Conservation (phyloP, 2,888 invertebrate genomes). For the Melinaea marsaeus region DNA sequence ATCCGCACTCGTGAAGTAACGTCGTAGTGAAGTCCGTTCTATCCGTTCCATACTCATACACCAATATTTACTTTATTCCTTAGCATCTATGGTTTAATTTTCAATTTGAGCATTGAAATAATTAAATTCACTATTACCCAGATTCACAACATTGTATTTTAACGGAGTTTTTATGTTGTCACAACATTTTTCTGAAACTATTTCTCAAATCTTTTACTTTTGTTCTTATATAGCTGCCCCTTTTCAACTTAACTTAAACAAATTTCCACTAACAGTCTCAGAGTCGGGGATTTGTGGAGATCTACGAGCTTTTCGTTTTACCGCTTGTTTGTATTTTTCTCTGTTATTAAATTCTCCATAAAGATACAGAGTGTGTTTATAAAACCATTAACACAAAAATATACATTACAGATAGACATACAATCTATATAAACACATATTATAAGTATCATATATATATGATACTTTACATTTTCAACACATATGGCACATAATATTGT, state of each 20-base stretch:
- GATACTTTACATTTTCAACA: too few species aligned
- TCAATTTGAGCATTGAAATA: too few species aligned
- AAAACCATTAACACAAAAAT: not conserved
- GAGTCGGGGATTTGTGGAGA: constrained; percentile 64
- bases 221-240: constrained; percentile 54
- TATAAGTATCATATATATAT: too few species aligned
- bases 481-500: too few species aligned
- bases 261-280: constrained; percentile 71
- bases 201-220: constrained; percentile 64
- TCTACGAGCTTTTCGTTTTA: constrained; percentile 64
- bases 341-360: constrained; percentile 21
- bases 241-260: constrained; percentile 70
- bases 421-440: too few species aligned
- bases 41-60: not conserved
- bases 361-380: constrained; percentile 13
- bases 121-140: too few species aligned
- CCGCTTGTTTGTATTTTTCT: constrained; percentile 45
- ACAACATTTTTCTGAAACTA: constrained; percentile 34
- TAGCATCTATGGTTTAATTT: too few species aligned
- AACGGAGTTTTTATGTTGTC: not conserved
- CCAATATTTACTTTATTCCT: too few species aligned
- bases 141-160: too few species aligned
- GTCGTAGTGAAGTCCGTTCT: not conserved
- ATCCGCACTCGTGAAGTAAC: not conserved
- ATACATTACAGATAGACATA: not conserved